These are phyloP conservation scores for Accipiter cooperii DNA, from an alignment of 2,113 vertebrate species.

Conservation along the genomic window DNA sequence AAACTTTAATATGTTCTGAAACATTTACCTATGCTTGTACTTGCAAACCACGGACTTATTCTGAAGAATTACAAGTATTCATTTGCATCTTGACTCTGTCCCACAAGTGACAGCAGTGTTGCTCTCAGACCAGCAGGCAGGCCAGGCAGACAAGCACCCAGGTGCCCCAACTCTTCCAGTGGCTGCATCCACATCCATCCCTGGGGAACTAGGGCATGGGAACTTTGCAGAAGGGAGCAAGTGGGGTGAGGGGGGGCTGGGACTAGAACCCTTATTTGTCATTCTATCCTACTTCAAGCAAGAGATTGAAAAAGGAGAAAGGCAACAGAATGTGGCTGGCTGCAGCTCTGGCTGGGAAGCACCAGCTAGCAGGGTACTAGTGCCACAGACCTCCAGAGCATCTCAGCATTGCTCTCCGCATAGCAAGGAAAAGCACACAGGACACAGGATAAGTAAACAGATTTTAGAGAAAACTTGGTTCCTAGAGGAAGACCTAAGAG, in stretches of 20 bases:
- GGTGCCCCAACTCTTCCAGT: neutral
- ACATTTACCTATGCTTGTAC: neutral
- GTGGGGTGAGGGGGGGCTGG: accelerated
- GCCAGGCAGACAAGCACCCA: neutral
- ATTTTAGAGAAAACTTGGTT: neutral
- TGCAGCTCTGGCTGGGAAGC: neutral
- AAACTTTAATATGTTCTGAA: neutral
- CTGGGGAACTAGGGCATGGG: too few species aligned
- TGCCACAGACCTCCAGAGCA: neutral
- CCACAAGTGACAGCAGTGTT: neutral
- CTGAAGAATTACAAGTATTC: neutral
- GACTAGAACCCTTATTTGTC: neutral
- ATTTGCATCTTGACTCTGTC: slow-evolving; percentile 46
- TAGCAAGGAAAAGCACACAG: neutral
- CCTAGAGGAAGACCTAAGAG: neutral
- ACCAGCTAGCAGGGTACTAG: neutral
- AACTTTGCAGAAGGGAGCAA: neutral
- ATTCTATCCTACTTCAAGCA: neutral
- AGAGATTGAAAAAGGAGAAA: neutral
- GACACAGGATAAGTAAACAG: neutral
- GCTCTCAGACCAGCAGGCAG: neutral
- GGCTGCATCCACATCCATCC: neutral
- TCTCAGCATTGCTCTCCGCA: neutral
- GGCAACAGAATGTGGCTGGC: neutral
- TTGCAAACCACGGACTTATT: neutral